Percentiles rank a stretch among this genome's conserved stretches.
Evolutionary conservation across 37 sponge, comb jelly and placozoan genomes (phyloP).

Genomic region (Aphrocallistes beatrix): DNA sequence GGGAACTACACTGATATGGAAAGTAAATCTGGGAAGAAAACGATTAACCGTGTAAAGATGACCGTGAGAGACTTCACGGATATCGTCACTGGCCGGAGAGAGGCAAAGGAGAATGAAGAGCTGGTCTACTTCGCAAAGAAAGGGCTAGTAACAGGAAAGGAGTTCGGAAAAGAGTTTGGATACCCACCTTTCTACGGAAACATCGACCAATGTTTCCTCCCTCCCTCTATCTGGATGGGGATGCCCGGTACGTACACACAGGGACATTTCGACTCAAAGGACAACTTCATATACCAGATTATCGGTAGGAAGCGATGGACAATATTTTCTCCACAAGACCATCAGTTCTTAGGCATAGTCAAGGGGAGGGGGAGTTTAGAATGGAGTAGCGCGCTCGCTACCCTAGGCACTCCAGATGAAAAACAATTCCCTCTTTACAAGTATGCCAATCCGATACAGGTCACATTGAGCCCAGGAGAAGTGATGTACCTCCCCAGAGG

Average conservation of each 20-base stretch:
- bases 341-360: slow-evolving; percentile 53
- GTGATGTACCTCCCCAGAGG: slow-evolving; percentile 78
- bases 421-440: slow-evolving; percentile 44
- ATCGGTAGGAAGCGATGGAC: slow-evolving; percentile 71
- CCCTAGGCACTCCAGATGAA: slow-evolving; percentile 26
- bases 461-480: slow-evolving; percentile 52
- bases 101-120: slow-evolving; percentile 37
- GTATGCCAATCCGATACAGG: slow-evolving; percentile 46
- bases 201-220: slow-evolving; percentile 35
- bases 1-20: slow-evolving; percentile 46
- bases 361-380: slow-evolving; percentile 50
- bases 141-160: slow-evolving; percentile 47
- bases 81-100: slow-evolving; percentile 47
- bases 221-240: slow-evolving; percentile 72
- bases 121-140: slow-evolving; percentile 74
- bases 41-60: slow-evolving; percentile 44
- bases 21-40: slow-evolving; percentile 44
- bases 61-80: slow-evolving; percentile 59
- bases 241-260: slow-evolving; percentile 74
- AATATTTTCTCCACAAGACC: slow-evolving; percentile 63
- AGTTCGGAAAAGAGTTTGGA: slow-evolving; percentile 43
- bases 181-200: slow-evolving; percentile 75
- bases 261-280: slow-evolving; percentile 81
- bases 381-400: slow-evolving; percentile 59
- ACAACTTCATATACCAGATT: slow-evolving; percentile 82